phyloP scores from a whole-genome alignment of 2,797 vertebrate genomes.

The Crax fasciolata region DNA sequence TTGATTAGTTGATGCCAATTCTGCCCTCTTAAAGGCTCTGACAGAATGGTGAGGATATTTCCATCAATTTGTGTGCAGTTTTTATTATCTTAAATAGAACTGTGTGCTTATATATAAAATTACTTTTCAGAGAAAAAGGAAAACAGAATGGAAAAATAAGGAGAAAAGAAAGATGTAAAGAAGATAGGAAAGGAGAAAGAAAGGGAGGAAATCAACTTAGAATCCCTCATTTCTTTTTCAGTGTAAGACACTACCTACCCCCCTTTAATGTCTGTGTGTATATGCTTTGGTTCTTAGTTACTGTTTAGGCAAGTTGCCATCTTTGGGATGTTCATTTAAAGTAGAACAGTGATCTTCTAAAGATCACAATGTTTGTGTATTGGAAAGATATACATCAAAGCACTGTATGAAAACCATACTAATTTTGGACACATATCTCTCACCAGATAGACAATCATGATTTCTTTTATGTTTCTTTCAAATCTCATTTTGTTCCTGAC shows the following conservation, averaged over 20 bases:
- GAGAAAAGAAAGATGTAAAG: background rate
- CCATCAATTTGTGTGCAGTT: background rate
- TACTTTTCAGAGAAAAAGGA: background rate
- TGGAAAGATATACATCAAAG: background rate
- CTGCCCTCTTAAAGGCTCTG: background rate
- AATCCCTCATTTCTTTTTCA: background rate
- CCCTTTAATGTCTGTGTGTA: background rate
- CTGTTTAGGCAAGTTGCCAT: background rate
- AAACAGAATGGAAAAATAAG: background rate
- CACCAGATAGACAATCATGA: background rate
- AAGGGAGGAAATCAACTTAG: background rate
- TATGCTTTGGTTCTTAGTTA: background rate
- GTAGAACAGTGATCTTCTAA: background rate
- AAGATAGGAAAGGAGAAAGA: background rate
- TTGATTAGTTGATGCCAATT: conserved; percentile 13
- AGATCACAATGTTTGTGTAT: background rate
- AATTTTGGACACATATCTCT: conserved; percentile 10
- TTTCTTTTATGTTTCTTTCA: conserved; percentile 30
- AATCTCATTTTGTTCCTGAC: conserved; percentile 33
- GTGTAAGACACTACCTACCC: background rate
- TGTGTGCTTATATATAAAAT: background rate
- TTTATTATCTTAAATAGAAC: conserved; percentile 5
- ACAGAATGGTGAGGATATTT: background rate
- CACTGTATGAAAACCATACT: background rate
- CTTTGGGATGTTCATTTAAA: background rate